Conservation (phyloP, 2,888 invertebrate genomes). For the Microchrysa polita region DNA sequence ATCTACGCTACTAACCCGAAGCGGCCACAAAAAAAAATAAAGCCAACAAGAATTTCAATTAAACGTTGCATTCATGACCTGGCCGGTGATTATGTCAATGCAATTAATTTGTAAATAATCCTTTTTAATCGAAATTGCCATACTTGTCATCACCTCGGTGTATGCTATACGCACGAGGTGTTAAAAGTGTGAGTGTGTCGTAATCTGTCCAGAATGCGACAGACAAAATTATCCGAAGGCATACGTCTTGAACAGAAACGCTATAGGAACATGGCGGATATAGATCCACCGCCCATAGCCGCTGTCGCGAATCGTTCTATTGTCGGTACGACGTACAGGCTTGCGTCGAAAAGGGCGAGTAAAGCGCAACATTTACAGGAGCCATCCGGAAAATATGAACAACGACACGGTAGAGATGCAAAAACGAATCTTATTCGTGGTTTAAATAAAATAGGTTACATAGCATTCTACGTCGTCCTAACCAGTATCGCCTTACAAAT, state of each 20-base stretch:
- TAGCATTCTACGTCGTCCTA: constrained; percentile 40
- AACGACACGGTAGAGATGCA: not conserved
- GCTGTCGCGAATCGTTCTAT: not conserved
- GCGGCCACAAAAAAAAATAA: too few relatives aligned
- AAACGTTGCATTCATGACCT: not conserved
- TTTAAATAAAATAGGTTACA: constrained; percentile 28
- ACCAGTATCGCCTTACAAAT: constrained; percentile 41
- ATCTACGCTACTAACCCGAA: too few relatives aligned
- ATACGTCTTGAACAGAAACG: constrained; percentile 15
- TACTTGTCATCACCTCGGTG: constrained; percentile 33
- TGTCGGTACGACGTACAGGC: too few relatives aligned
- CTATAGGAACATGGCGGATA: constrained; percentile 4
- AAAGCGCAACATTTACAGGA: not conserved
- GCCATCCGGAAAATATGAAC: not conserved
- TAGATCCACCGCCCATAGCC: constrained; percentile 33
- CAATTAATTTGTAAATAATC: constrained; percentile 34
- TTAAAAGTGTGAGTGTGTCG: constrained; percentile 13
- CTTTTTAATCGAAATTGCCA: not conserved
- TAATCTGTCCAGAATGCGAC: constrained; percentile 22
- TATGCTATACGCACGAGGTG: constrained; percentile 14
- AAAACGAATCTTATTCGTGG: not conserved
- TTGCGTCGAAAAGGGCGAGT: not conserved
- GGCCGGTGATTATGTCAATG: constrained; percentile 30
- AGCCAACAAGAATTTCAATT: not conserved
- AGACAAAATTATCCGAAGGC: constrained; percentile 1